Base-by-base conservation (phyloP, 2,888 invertebrate species). In the Leucoptera coffeella region DNA sequence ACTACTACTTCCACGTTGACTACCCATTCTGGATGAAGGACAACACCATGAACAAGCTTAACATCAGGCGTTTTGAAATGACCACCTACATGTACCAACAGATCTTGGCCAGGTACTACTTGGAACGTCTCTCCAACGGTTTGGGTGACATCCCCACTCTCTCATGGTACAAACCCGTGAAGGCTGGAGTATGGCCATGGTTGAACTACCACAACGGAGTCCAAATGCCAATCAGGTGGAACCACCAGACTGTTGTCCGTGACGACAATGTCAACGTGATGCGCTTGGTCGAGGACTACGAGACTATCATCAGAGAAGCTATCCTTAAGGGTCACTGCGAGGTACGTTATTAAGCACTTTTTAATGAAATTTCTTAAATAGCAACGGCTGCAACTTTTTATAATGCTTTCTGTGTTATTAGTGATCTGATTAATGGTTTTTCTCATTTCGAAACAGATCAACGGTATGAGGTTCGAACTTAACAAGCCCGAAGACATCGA, bases 31-130 rank as follows among this genome's bases (percentile, higher is more conserved):
- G 78, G 75, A 61, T 80, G 65, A 65, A 59, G 22, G 58, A 64
- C 26, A 52, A 57, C 3, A 43, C 67, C 20, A 7, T 10, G 26
- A 48, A 52, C 38, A 59, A 59, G 34, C 43, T 44, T 11, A 54
- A 47, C 32, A 40, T 37, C 15, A 51, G 59, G 27, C 73, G 75
- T 25, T 75, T 71, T 26, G 77, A 78, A 43, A 46, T 75, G 4
- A 78, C 73, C 38, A 50, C 74, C 35, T 77, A 73, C 49, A 67
- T 72, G 40, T 77, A 78, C 50, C 82, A 82, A 43, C 80, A 82
- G 47, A 60, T 82, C 8, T 47, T 81, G 29, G 82, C 82, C 24
- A 73, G 78, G 32, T 75, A 74, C 43, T 62, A 73, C 38, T 36
- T 75, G 28, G 75, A 75, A 33, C 67, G 76, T 35, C 40, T 75